Percentiles rank a stretch among this genome's conserved stretches.
Evolutionary conservation across 1,140 invertebrate species (phyloP).

Genomic region (Tachypleus tridentatus): DNA sequence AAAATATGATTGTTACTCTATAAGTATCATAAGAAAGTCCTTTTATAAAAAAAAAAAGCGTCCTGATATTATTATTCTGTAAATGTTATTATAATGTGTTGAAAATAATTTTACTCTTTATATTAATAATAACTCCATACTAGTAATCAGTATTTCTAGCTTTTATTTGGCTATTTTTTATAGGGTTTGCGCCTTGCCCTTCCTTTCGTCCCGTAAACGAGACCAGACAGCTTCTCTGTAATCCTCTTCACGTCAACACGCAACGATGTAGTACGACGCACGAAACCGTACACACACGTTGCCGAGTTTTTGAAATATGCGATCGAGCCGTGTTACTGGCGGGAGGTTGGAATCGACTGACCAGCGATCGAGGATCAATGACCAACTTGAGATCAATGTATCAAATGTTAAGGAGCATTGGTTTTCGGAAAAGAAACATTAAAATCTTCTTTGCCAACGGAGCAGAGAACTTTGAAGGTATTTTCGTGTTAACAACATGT

Average conservation of each 20-base stretch:
- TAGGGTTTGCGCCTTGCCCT: slow-evolving; percentile 36
- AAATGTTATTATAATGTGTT: slow-evolving; percentile 1
- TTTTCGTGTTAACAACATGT: no score
- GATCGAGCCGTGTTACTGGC: slow-evolving; percentile 43
- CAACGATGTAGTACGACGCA: slow-evolving; percentile 37
- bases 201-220: slow-evolving; percentile 31
- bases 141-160: no score
- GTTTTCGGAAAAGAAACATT: slow-evolving; percentile 40
- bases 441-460: slow-evolving; percentile 45
- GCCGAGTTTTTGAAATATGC: slow-evolving; percentile 41
- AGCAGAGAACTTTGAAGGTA: no score
- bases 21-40: no score
- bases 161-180: slow-evolving; percentile 7
- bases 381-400: slow-evolving; percentile 35
- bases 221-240: slow-evolving; percentile 35
- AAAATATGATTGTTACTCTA: no score
- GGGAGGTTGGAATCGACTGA: slow-evolving; percentile 43
- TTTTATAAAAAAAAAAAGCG: no score
- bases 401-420: slow-evolving; percentile 36
- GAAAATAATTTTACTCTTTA: not conserved
- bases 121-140: not conserved
- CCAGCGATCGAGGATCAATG: slow-evolving; percentile 29
- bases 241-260: slow-evolving; percentile 39
- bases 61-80: no score
- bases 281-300: slow-evolving; percentile 34